These are phyloP conservation scores for Ranitomeya variabilis DNA, from an alignment of 2,113 vertebrate genomes.

Conservation along the genomic window DNA sequence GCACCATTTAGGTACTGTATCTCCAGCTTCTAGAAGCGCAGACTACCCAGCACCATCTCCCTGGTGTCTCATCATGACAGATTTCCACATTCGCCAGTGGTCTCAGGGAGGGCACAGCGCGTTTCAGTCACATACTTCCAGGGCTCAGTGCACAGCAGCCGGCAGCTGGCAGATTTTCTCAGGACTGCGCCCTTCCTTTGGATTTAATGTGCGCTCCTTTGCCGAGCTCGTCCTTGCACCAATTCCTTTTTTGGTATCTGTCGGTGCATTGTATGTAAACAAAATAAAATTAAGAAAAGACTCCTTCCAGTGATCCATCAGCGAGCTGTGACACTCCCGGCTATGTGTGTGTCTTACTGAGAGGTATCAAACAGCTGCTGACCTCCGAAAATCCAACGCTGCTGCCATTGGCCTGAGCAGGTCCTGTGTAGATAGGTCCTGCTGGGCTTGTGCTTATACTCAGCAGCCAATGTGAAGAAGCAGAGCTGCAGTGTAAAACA, in stretches of 20 bases:
- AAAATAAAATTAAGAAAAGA: constrained; percentile 43
- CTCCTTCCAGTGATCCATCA: constrained; percentile 17
- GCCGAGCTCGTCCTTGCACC: not conserved
- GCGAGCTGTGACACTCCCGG: not conserved
- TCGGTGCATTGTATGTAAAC: constrained; percentile 27
- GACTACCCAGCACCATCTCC: too few species aligned
- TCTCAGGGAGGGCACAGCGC: not conserved
- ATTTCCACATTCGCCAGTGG: not conserved
- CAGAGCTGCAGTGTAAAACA: too few species aligned
- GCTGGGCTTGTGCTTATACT: too few species aligned
- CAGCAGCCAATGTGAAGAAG: too few species aligned
- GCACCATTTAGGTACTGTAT: too few species aligned
- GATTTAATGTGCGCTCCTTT: constrained; percentile 4
- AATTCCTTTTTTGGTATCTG: constrained; percentile 45
- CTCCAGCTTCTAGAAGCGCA: too few species aligned
- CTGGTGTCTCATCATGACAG: too few species aligned
- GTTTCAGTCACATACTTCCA: not conserved
- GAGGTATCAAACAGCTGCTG: not conserved
- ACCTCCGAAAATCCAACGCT: not conserved
- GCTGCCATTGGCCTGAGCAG: too few species aligned
- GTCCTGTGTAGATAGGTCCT: too few species aligned
- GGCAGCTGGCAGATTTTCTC: constrained; percentile 36
- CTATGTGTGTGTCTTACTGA: constrained; percentile 6
- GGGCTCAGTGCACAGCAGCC: not conserved
- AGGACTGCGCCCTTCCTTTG: not conserved